Evolutionary conservation across 2,797 vertebrate genomes (phyloP).

Genomic region (Xenentodon cancila): DNA sequence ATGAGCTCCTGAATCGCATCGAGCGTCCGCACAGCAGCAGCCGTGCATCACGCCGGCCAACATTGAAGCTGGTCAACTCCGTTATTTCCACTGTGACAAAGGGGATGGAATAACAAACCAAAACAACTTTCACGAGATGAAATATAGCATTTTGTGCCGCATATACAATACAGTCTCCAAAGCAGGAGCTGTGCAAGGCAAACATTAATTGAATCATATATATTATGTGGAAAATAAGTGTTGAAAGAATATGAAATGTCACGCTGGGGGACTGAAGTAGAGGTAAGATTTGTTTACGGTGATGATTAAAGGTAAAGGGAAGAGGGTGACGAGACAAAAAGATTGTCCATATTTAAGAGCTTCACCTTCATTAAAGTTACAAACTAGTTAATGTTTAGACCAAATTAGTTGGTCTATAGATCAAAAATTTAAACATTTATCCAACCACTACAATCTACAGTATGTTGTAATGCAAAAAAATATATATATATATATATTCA

Average conservation of each 20-base stretch:
- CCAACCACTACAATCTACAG: background rate
- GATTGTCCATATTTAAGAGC: constrained; percentile 7
- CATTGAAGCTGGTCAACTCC: constrained; percentile 32
- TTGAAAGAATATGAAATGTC: constrained; percentile 25
- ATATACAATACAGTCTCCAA: constrained; percentile 7
- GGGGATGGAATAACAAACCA: constrained; percentile 31
- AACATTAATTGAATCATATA: constrained; percentile 41
- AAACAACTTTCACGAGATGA: constrained; percentile 50
- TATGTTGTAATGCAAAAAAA: constrained; percentile 2
- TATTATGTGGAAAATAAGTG: constrained; percentile 40
- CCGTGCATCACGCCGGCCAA: constrained; percentile 53
- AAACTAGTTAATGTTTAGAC: constrained; percentile 14
- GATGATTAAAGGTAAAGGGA: constrained; percentile 14
- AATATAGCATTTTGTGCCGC: constrained; percentile 34
- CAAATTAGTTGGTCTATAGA: constrained; percentile 3
- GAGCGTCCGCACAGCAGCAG: constrained; percentile 55
- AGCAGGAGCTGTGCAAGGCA: constrained; percentile 9
- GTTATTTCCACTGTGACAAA: constrained; percentile 35
- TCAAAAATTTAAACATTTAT: background rate
- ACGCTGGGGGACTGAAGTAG: constrained; percentile 8
- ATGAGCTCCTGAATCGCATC: constrained; percentile 81
- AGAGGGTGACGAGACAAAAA: constrained; percentile 22
- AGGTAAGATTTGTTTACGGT: constrained; percentile 9
- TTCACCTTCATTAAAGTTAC: constrained; percentile 13
- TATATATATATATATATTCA: background rate